Evolutionary conservation across 2,888 invertebrate genomes (phyloP), one percentile per base, ranked within the genome.

Genomic region (Pherbina coryleti): DNA sequence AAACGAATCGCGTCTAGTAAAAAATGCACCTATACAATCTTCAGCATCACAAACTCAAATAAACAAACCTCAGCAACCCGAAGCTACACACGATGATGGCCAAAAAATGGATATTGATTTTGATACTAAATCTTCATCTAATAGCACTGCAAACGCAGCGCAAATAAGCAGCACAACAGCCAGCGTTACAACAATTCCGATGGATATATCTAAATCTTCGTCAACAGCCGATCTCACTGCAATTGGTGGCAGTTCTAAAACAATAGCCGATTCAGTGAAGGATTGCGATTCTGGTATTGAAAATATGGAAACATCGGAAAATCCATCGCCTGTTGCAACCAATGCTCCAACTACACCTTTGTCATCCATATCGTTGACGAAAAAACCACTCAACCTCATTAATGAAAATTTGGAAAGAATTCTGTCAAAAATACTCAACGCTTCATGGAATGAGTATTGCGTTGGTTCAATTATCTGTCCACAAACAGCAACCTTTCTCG

Each of bases 391-490:
- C 5, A 85, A 82, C 62, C 79, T 78, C 5, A 77, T 90, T 83
- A 90, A 92, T 37, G 90, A 89, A 77, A 89, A 88, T 80, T 88
- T 89, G 76, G 91, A 91, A 75, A 90, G 90, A 75, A 91, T 93
- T 81, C 91, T 95, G 69, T 93, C 93, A 2, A 92, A 93, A 84
- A 93, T 96, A 76, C 89, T 96, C 22, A 93, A 94, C 86, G 93
- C 94, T 53, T 93, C 94, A 2, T 95, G 95, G 93, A 92, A 92
- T 79, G 92, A 92, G 83, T 91, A 91, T 71, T 91, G 91, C 84
- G 90, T 91, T 83, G 93, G 93, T 88, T 86, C 85, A 79, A 91
- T 92, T 81, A 92, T 92, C 81, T 92, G 92, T 82, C 91, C 91
- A 81, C 91, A 91, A 80, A 92, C 92, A 71, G 92, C 92, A 64